Conservation (phyloP, 2,113 vertebrate species). For the Eclectus roratus region DNA sequence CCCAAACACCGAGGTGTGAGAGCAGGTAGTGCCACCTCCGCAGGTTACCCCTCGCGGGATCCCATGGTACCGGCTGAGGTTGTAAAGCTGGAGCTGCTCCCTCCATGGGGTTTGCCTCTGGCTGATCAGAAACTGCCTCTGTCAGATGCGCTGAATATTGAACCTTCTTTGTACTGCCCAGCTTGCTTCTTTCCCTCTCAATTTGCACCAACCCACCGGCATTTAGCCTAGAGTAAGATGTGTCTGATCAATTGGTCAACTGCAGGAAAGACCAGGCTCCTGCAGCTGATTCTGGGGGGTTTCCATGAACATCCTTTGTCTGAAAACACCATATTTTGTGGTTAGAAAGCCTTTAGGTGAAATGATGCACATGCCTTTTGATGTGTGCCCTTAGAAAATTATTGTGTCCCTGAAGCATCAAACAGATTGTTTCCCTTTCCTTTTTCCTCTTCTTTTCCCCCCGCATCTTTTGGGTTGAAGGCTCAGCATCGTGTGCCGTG, state of each 20-base stretch:
- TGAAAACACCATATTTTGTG: background rate
- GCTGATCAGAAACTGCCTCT: background rate
- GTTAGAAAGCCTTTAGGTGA: background rate
- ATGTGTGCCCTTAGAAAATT: background rate
- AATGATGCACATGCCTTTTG: background rate
- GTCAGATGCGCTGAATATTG: background rate
- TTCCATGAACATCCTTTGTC: background rate
- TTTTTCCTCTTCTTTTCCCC: rapidly evolving
- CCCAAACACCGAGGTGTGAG: background rate
- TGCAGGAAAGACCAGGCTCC: background rate
- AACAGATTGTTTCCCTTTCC: rapidly evolving
- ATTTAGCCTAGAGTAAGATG: background rate
- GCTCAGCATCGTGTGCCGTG: rapidly evolving
- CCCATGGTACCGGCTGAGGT: background rate
- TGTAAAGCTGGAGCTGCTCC: background rate
- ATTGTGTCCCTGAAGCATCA: background rate
- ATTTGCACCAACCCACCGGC: background rate
- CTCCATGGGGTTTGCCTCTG: background rate
- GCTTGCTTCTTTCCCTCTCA: background rate
- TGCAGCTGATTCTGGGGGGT: background rate
- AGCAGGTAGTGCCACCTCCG: background rate
- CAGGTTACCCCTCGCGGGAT: background rate
- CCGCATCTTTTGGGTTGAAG: background rate
- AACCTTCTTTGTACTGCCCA: background rate
- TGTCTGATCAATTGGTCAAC: background rate